These are phyloP conservation scores for Hydraecia micacea DNA, from an alignment of 2,888 invertebrate genomes.

Conservation along the genomic window DNA sequence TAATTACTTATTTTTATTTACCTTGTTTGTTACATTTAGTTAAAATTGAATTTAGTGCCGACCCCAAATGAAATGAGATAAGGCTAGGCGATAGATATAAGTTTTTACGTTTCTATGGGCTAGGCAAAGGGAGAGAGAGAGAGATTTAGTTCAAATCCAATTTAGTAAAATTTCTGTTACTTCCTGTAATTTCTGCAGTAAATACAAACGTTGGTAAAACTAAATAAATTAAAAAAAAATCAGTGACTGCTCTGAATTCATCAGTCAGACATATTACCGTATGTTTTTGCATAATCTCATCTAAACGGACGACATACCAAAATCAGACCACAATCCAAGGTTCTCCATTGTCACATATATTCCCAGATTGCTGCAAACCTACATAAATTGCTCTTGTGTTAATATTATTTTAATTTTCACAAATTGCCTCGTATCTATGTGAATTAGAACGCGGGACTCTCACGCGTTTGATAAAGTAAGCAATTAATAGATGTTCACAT, in stretches of 20 bases:
- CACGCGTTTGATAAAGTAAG: conserved; percentile 6
- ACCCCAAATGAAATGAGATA: too few relatives aligned
- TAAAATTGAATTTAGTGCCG: too few relatives aligned
- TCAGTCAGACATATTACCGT: not conserved
- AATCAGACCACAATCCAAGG: conserved; percentile 20
- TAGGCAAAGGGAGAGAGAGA: too few relatives aligned
- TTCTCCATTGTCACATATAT: conserved; percentile 34
- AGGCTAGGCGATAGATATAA: too few relatives aligned
- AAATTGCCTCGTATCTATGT: conserved; percentile 23
- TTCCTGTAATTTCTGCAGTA: too few relatives aligned
- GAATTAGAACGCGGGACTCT: conserved; percentile 35
- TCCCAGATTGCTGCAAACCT: conserved; percentile 29
- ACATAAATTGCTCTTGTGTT: conserved; percentile 20
- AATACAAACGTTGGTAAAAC: too few relatives aligned
- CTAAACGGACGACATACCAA: not conserved
- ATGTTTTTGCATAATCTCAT: not conserved
- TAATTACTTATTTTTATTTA: not conserved
- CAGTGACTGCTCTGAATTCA: too few relatives aligned
- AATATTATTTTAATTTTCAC: conserved; percentile 44
- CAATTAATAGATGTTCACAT: conserved; percentile 38
- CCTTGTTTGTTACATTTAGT: too few relatives aligned
- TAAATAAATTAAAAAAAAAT: too few relatives aligned
- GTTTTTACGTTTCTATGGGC: too few relatives aligned
- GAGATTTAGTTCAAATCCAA: too few relatives aligned
- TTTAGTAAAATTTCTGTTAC: too few relatives aligned